Conservation (phyloP, 2,888 invertebrate genomes). For the Parochlus steinenii region DNA sequence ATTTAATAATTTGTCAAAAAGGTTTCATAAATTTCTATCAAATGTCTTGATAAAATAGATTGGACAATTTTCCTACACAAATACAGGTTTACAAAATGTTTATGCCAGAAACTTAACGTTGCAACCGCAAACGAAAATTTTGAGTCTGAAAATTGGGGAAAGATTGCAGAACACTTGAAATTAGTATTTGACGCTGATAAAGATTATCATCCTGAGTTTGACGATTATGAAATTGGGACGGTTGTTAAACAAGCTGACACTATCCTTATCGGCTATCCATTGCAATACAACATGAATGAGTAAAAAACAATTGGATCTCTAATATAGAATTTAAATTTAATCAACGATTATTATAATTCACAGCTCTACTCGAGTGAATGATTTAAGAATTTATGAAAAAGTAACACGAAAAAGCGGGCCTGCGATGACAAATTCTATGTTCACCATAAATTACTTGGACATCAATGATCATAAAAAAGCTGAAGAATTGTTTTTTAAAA, state of each 20-base stretch:
- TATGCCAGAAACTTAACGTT: too few relatives aligned
- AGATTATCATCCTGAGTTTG: slow-evolving; percentile 42
- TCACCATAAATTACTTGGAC: slow-evolving; percentile 36
- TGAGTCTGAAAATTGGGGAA: slow-evolving; percentile 24
- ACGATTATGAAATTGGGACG: slow-evolving; percentile 32
- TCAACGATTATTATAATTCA: too few relatives aligned
- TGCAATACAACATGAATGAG: slow-evolving; percentile 37
- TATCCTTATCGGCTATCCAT: slow-evolving; percentile 38
- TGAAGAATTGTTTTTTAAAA: slow-evolving; percentile 32
- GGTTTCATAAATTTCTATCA: too few relatives aligned
- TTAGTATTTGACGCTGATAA: slow-evolving; percentile 33
- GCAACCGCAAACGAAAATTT: too few relatives aligned
- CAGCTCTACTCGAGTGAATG: slow-evolving; percentile 34
- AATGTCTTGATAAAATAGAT: too few relatives aligned
- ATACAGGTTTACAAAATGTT: too few relatives aligned
- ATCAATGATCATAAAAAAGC: slow-evolving; percentile 30
- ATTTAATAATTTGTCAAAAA: too few relatives aligned
- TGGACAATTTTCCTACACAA: too few relatives aligned
- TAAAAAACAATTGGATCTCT: slow-evolving; percentile 18
- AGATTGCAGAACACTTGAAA: slow-evolving; percentile 35
- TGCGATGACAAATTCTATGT: slow-evolving; percentile 49
- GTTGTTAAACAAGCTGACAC: slow-evolving; percentile 42
- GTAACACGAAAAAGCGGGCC: slow-evolving; percentile 37
- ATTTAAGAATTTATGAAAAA: slow-evolving; percentile 37
- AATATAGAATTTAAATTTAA: too few relatives aligned